Conservation (phyloP, 1,140 invertebrate genomes). For the Rhizoglyphus robini region DNA sequence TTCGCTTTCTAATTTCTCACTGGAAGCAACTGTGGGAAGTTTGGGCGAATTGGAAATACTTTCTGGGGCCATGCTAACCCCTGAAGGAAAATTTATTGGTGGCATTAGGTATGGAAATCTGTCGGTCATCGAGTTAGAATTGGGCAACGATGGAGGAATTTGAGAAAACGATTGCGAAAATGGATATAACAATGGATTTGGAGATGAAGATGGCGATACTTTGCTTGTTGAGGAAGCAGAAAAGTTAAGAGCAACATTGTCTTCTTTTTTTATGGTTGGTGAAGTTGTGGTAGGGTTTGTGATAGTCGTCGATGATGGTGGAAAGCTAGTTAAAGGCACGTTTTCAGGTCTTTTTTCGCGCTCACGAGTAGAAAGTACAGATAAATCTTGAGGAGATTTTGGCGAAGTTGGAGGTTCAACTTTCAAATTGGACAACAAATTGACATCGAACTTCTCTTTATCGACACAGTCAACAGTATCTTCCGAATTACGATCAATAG, state of each 20-base stretch:
- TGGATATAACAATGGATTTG: background rate
- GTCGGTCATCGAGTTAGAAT: conserved; percentile 4
- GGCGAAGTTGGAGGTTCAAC: conserved; percentile 21
- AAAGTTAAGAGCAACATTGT: background rate
- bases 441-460: background rate
- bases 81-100: background rate
- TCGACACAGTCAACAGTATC: no score
- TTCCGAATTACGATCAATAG: no score
- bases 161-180: background rate
- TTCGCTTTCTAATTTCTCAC: background rate
- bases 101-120: conserved; percentile 1
- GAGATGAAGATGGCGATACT: background rate
- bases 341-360: background rate
- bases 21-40: background rate
- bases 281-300: no score
- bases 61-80: background rate
- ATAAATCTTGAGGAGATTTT: conserved; percentile 11
- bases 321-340: background rate
- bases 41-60: background rate
- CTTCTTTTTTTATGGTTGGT: conserved; percentile 8
- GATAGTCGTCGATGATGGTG: background rate
- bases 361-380: background rate
- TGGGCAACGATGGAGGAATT: background rate
- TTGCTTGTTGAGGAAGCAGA: background rate
- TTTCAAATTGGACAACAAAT: conserved; percentile 1